Evolutionary conservation across 2,888 invertebrate species (phyloP).

Genomic region (Brachycybe producta): DNA sequence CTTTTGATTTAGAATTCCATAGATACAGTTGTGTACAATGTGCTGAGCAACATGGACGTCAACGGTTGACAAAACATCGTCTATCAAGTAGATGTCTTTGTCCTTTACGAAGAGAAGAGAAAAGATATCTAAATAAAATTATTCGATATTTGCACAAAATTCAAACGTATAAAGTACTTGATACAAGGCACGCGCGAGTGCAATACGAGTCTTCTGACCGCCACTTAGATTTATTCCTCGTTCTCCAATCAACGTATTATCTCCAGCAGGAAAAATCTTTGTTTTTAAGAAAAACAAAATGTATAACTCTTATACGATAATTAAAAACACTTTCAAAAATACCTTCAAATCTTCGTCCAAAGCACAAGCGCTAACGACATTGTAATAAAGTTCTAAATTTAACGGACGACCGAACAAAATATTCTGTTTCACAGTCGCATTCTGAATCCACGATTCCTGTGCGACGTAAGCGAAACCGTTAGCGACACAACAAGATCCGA

Average conservation of each 20-base stretch:
- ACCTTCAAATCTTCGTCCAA: conserved; percentile 52
- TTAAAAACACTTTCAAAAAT: background rate
- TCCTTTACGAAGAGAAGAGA: conserved; percentile 33
- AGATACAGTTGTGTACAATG: conserved; percentile 70
- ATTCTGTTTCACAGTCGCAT: conserved; percentile 80
- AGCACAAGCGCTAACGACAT: conserved; percentile 62
- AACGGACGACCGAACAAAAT: conserved; percentile 81
- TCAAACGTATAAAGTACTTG: conserved; percentile 18
- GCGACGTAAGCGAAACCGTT: conserved; percentile 69
- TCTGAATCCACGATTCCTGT: conserved; percentile 85
- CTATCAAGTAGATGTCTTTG: conserved; percentile 67
- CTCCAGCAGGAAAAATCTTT: conserved; percentile 48
- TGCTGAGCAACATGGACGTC: conserved; percentile 76
- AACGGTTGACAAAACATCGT: conserved; percentile 83
- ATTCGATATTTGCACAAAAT: background rate
- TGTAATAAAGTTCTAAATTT: conserved; percentile 59
- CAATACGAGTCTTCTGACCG: conserved; percentile 73
- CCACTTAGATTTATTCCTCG: conserved; percentile 82
- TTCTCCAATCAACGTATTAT: conserved; percentile 70
- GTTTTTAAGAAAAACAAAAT: background rate
- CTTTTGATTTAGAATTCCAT: conserved; percentile 60
- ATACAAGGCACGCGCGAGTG: conserved; percentile 41
- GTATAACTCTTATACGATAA: background rate
- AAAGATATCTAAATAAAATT: background rate
- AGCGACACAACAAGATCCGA: conserved; percentile 12